Base-by-base conservation (phyloP, 2,113 vertebrate species). In the Dendropsophus ebraccatus region DNA sequence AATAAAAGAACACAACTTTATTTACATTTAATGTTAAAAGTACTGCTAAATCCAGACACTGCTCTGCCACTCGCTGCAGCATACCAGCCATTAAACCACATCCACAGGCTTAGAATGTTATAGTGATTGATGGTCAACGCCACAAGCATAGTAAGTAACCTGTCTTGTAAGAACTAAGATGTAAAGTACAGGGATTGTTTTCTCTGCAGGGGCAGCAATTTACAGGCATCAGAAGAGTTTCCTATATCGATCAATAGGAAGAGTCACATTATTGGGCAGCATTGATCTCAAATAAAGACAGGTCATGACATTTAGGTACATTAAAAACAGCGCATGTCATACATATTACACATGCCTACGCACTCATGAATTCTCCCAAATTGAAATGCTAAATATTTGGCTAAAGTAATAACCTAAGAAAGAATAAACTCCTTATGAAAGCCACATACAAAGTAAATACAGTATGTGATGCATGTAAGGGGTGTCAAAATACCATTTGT, bases 31-130 rank as follows among this genome's bases (percentile, higher is more conserved):
- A 30, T 28, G n/a, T 7, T 37, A 49, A 49, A 74, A 19, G 8
- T 73, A 45, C 32, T 14, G 72, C 21, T n/a, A 28, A 50, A 21
- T 28, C n/a, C 49, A 30, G 47, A 0, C 13, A 82, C 0, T 1
- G 12, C 54, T 70, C 47, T 17, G 69, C 21, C 73, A 65, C 62
- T 75, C 19, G 6, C 25, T 1, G 0, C 49, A 80, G 25, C 13
- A 30, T 50, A 25, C 4, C 8, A 16, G 17, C 5, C 76, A 54
- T 54, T 47, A 79, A 30, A 41, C 9, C 67, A 0, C 0, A 83
- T 12, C 45, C 19, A 84, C 21, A 87, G 81, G 23, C 28, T 58
- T 56, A 76, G 85, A 58, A 19, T 37, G 17, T 23, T 5, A 10
- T 30, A 83, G n/a, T 81, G 84, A 83, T 1, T 76, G 21, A 4